These are phyloP conservation scores for Paelopatides confundens DNA, from an alignment of 53 echinoderm and acorn worm genomes.

Conservation along the genomic window DNA sequence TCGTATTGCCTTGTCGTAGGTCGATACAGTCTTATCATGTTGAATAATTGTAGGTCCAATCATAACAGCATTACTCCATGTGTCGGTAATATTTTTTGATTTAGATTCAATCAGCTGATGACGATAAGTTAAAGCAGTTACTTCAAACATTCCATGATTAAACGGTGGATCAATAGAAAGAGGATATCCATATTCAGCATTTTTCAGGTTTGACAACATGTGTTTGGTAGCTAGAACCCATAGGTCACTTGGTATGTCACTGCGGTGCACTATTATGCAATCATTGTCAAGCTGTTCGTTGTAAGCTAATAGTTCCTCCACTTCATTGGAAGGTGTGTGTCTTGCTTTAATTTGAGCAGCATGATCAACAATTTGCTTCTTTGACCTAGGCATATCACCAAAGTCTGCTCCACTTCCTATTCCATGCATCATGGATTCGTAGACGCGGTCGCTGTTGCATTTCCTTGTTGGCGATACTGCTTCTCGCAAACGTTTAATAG, in stretches of 20 bases:
- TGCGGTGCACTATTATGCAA: background rate
- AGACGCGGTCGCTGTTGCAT: slow-evolving; percentile 21
- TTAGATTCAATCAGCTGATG: background rate
- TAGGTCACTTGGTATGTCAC: slow-evolving; percentile 5
- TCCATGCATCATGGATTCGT: background rate
- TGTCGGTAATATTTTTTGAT: slow-evolving; percentile 1
- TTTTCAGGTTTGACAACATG: background rate
- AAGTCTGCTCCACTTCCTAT: background rate
- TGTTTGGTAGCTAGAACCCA: slow-evolving; percentile 20
- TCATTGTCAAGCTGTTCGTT: background rate
- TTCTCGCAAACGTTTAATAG: background rate
- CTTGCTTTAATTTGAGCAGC: background rate
- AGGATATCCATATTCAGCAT: background rate
- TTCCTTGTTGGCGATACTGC: slow-evolving; percentile 1
- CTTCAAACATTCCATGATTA: slow-evolving; percentile 10
- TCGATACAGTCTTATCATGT: slow-evolving; percentile 1
- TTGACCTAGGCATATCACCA: slow-evolving; percentile 4
- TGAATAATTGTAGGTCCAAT: slow-evolving; percentile 18
- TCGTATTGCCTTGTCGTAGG: background rate
- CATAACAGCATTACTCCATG: background rate
- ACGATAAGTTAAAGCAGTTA: slow-evolving; percentile 1
- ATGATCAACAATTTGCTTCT: slow-evolving; percentile 5
- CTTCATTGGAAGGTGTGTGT: slow-evolving; percentile 3
- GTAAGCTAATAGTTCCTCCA: background rate
- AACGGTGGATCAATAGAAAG: background rate